These are phyloP conservation scores for Agrenia bidenticulata DNA, from an alignment of 2,888 invertebrate species.

Conservation along the genomic window DNA sequence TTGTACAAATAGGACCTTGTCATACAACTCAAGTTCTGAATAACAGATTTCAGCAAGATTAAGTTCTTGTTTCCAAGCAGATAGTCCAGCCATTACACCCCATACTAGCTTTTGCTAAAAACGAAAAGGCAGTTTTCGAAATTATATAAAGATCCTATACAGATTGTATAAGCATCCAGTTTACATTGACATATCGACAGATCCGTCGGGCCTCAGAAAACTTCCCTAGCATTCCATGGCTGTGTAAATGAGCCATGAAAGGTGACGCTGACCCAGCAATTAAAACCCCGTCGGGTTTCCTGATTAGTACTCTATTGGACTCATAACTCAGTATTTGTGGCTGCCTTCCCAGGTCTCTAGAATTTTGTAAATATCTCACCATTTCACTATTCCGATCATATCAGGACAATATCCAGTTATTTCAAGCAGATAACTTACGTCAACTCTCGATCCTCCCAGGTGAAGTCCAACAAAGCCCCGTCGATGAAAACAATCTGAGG, in stretches of 20 bases:
- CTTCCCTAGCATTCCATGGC: conserved; percentile 70
- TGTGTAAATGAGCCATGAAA: conserved; percentile 66
- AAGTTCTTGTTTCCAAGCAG: conserved; percentile 81
- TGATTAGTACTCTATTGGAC: conserved; percentile 78
- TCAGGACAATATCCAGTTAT: no score
- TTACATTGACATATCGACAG: conserved; percentile 67
- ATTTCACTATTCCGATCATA: not conserved
- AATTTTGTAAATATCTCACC: not conserved
- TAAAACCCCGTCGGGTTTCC: conserved; percentile 85
- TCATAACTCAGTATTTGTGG: conserved; percentile 78
- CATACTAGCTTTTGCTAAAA: conserved; percentile 64
- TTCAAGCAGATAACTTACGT: conserved; percentile 54
- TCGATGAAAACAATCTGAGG: conserved; percentile 73
- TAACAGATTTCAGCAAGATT: conserved; percentile 93
- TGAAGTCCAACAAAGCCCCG: conserved; percentile 67
- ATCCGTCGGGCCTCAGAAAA: conserved; percentile 85
- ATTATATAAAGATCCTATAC: no score
- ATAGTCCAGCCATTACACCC: conserved; percentile 90
- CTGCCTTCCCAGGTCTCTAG: conserved; percentile 82
- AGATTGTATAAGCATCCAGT: no score
- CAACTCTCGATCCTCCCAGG: conserved; percentile 59
- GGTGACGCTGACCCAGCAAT: conserved; percentile 72
- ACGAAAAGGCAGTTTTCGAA: no score
- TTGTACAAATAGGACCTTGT: conserved; percentile 83
- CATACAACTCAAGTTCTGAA: conserved; percentile 80